Evolutionary conservation across 1,140 invertebrate species (phyloP).

Genomic region (Drosophila lini): DNA sequence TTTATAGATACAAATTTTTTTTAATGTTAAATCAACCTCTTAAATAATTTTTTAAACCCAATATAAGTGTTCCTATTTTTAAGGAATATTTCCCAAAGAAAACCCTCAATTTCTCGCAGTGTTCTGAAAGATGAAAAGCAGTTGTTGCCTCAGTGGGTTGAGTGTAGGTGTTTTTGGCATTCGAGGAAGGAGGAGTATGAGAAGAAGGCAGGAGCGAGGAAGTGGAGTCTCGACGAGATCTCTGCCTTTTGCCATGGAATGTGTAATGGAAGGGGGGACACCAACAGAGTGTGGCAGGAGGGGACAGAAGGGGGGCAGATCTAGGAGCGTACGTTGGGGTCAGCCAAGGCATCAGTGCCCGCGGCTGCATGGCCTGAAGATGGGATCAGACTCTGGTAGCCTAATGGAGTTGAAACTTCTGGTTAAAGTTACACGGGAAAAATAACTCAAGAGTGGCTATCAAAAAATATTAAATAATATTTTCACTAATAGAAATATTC

Average conservation of each 20-base stretch:
- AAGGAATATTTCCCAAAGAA: background rate
- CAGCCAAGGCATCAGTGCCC: slow-evolving; percentile 56
- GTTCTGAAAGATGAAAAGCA: slow-evolving; percentile 33
- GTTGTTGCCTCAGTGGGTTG: slow-evolving; percentile 49
- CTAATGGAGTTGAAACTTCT: slow-evolving; percentile 52
- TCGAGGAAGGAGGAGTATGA: slow-evolving; percentile 13
- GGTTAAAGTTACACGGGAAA: slow-evolving; percentile 28
- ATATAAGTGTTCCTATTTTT: background rate
- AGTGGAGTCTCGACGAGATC: slow-evolving; percentile 26
- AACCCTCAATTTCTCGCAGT: background rate
- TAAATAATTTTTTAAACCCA: too few species aligned
- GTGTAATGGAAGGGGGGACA: slow-evolving; percentile 46
- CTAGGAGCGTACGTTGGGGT: slow-evolving; percentile 72
- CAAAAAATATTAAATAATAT: too few species aligned
- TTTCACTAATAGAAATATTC: too few species aligned
- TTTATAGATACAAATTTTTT: too few species aligned
- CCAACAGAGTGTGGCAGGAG: slow-evolving; percentile 5
- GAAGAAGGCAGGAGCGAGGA: slow-evolving; percentile 14
- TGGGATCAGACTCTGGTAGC: slow-evolving; percentile 56
- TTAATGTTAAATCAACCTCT: too few species aligned
- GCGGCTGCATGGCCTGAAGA: slow-evolving; percentile 42
- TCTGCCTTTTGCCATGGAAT: slow-evolving; percentile 58
- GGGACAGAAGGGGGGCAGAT: slow-evolving; percentile 5
- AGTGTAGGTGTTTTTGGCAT: slow-evolving; percentile 80
- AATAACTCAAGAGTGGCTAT: slow-evolving; percentile 4